These are phyloP conservation scores for Leptinotarsa tumamoca DNA, from an alignment of 2,888 invertebrate species.

Conservation along the genomic window DNA sequence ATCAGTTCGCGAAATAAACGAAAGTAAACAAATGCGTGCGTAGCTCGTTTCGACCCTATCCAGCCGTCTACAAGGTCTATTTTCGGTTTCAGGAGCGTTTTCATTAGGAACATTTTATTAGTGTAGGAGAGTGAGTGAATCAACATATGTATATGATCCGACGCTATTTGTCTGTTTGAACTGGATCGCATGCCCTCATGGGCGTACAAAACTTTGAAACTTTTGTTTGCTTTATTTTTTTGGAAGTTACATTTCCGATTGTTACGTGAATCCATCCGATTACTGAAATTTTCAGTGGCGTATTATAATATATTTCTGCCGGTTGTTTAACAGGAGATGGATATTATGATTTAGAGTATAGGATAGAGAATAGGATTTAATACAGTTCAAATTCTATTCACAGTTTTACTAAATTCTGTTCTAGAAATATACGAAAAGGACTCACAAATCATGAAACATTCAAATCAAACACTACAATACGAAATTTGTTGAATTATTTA, in stretches of 20 bases:
- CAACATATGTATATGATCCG: conserved; percentile 51
- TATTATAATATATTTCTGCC: background rate
- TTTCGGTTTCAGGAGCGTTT: conserved; percentile 39
- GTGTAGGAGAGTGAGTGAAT: conserved; percentile 59
- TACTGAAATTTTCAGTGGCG: background rate
- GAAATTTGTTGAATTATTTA: too few species aligned
- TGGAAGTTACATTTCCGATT: background rate
- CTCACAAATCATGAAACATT: too few species aligned
- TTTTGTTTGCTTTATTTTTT: conserved; percentile 5
- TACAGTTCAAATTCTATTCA: too few species aligned
- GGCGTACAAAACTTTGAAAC: conserved; percentile 19
- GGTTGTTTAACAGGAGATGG: too few species aligned
- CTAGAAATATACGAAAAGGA: too few species aligned
- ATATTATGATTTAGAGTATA: too few species aligned
- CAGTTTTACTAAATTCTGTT: too few species aligned
- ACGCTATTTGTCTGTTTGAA: conserved; percentile 40
- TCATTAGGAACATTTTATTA: conserved; percentile 53
- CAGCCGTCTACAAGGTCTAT: conserved; percentile 45
- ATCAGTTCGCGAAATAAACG: conserved; percentile 60
- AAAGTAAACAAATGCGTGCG: conserved; percentile 52
- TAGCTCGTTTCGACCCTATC: conserved; percentile 39
- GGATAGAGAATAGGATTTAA: too few species aligned
- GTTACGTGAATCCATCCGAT: background rate
- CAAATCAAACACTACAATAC: too few species aligned
- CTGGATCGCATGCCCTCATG: conserved; percentile 35